Evolutionary conservation across 2,113 vertebrate genomes (phyloP).

Genomic region (Phylloscopus trochilus): DNA sequence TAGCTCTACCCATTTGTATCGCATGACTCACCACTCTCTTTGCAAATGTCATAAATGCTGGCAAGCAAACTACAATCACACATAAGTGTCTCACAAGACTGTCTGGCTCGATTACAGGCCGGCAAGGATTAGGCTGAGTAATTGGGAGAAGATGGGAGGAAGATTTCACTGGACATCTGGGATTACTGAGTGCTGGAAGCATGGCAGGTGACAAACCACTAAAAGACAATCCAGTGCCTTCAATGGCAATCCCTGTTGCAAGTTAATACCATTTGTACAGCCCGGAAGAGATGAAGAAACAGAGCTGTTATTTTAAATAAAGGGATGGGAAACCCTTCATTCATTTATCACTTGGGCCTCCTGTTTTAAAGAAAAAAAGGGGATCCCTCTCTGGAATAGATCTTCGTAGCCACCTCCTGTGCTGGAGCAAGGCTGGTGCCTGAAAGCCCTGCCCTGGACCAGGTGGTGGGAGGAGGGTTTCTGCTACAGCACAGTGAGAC

Average conservation of each 20-base stretch:
- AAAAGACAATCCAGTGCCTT: neutral
- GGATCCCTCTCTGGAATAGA: neutral
- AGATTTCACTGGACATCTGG: neutral
- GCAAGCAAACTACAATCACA: constrained; percentile 21
- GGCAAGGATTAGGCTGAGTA: constrained; percentile 16
- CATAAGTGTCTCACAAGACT: constrained; percentile 29
- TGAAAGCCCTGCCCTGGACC: neutral
- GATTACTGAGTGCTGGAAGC: neutral
- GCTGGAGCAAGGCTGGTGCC: neutral
- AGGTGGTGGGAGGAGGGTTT: neutral
- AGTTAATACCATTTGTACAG: neutral
- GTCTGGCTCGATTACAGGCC: neutral
- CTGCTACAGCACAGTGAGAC: neutral
- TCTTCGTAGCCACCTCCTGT: neutral
- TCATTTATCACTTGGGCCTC: neutral
- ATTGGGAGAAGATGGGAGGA: constrained; percentile 5
- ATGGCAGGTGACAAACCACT: neutral
- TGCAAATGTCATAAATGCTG: constrained; percentile 50
- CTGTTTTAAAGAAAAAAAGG: neutral
- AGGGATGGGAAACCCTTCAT: neutral
- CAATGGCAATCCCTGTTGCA: fast-evolving
- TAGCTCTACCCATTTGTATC: constrained; percentile 22
- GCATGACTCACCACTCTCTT: constrained; percentile 49
- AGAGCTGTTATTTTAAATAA: neutral
- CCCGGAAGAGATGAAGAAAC: neutral